These are phyloP conservation scores for Nyctalus aviator DNA, from an alignment of 2,797 vertebrate species.

Conservation along the genomic window DNA sequence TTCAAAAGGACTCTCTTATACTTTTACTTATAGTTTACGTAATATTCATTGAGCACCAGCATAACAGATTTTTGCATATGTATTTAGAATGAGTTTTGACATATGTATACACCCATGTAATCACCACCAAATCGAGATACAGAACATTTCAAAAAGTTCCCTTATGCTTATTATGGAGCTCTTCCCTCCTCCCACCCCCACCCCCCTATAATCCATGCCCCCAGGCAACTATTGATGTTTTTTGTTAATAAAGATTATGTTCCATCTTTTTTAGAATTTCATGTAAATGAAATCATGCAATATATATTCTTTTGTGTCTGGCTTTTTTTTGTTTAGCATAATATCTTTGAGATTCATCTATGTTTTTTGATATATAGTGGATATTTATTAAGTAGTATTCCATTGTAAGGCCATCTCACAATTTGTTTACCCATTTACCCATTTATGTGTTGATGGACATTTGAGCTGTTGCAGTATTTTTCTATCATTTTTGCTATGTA, in stretches of 20 bases:
- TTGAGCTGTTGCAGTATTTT: background rate
- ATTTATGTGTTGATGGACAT: constrained; percentile 8
- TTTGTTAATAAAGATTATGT: background rate
- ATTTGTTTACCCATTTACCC: background rate
- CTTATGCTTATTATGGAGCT: background rate
- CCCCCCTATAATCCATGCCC: background rate
- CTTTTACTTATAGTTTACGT: constrained; percentile 33
- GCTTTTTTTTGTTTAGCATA: background rate
- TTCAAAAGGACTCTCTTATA: background rate
- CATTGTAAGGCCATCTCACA: background rate
- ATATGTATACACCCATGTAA: background rate
- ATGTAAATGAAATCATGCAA: background rate
- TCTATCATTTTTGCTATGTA: background rate
- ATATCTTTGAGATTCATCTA: constrained; percentile 11
- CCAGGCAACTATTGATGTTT: background rate
- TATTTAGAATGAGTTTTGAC: constrained; percentile 15
- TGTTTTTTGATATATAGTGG: background rate
- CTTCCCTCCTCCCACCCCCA: no score
- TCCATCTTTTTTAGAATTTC: constrained; percentile 41
- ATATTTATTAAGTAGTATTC: constrained; percentile 28
- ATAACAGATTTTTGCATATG: background rate
- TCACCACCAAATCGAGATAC: background rate
- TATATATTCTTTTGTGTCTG: constrained; percentile 26
- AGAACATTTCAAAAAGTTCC: constrained; percentile 7
- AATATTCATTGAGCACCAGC: background rate